phyloP scores from a whole-genome alignment of 2,113 vertebrate genomes.

The Herpetotheres cachinnans region DNA sequence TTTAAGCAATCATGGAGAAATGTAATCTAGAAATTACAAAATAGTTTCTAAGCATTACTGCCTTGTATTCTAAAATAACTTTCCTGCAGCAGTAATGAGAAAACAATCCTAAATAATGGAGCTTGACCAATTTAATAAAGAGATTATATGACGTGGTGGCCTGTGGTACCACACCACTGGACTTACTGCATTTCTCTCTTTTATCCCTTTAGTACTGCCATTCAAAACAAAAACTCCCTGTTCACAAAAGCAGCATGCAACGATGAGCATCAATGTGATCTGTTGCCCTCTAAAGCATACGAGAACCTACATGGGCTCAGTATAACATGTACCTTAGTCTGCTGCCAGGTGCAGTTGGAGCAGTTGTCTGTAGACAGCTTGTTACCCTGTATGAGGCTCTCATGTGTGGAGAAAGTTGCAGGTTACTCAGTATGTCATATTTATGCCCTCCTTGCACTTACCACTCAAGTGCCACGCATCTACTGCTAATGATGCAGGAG shows the following conservation, averaged over 20 bases:
- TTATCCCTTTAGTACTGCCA: background rate
- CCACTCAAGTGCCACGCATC: background rate
- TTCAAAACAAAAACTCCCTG: background rate
- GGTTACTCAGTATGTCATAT: accelerated
- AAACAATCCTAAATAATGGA: constrained; percentile 1
- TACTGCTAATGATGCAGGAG: background rate
- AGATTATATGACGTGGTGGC: background rate
- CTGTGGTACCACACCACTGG: background rate
- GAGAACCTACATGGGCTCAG: accelerated
- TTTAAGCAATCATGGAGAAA: background rate
- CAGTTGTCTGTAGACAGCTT: background rate
- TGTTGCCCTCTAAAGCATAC: background rate
- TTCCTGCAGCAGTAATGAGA: background rate
- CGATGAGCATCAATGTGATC: accelerated
- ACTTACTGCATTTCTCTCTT: background rate
- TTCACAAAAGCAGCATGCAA: background rate
- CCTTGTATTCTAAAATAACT: background rate
- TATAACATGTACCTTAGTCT: accelerated
- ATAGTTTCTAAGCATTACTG: background rate
- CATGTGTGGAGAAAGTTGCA: accelerated
- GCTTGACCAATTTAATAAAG: background rate
- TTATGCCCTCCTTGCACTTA: background rate
- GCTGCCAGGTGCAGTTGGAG: background rate
- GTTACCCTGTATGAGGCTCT: background rate
- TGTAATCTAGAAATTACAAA: background rate